Evolutionary conservation across 2,888 invertebrate genomes (phyloP).

Genomic region (Alviniconcha strummeri): DNA sequence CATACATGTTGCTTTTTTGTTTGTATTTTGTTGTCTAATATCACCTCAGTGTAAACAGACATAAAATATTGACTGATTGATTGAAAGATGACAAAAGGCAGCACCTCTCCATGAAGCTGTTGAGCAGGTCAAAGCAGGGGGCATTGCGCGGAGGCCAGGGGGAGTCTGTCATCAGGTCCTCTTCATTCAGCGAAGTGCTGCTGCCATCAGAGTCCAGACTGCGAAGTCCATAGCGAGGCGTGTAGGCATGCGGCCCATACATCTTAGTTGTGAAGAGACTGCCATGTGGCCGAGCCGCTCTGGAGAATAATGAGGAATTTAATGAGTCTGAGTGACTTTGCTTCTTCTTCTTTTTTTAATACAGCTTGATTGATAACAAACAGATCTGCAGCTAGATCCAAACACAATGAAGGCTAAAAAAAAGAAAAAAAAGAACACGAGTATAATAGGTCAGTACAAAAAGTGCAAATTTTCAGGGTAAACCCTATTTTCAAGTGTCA

Average conservation of each 20-base stretch:
- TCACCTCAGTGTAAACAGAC: too few species aligned
- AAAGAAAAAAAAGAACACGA: too few species aligned
- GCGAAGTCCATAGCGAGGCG: conserved; percentile 64
- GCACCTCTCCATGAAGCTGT: conserved; percentile 73
- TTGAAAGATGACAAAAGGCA: too few species aligned
- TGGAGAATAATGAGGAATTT: conserved; percentile 32
- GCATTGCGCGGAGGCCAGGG: conserved; percentile 73
- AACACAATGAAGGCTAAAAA: too few species aligned
- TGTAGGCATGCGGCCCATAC: conserved; percentile 70
- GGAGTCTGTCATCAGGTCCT: conserved; percentile 69
- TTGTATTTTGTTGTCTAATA: too few species aligned
- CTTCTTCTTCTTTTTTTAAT: background rate
- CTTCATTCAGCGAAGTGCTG: conserved; percentile 58
- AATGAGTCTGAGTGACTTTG: background rate
- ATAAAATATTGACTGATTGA: too few species aligned
- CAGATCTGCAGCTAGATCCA: too few species aligned
- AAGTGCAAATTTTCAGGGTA: too few species aligned
- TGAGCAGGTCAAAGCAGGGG: conserved; percentile 70
- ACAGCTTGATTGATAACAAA: background rate
- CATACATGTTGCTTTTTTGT: too few species aligned
- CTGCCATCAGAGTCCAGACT: conserved; percentile 54
- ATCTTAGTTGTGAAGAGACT: conserved; percentile 68
- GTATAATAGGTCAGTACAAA: too few species aligned
- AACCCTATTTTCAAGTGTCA: too few species aligned
- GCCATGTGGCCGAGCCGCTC: conserved; percentile 65